Percentiles rank a stretch among this genome's conserved stretches.
These are phyloP conservation scores for Stegodyphus mimosarum DNA, from an alignment of 1,140 invertebrate genomes.

Conservation along the genomic window DNA sequence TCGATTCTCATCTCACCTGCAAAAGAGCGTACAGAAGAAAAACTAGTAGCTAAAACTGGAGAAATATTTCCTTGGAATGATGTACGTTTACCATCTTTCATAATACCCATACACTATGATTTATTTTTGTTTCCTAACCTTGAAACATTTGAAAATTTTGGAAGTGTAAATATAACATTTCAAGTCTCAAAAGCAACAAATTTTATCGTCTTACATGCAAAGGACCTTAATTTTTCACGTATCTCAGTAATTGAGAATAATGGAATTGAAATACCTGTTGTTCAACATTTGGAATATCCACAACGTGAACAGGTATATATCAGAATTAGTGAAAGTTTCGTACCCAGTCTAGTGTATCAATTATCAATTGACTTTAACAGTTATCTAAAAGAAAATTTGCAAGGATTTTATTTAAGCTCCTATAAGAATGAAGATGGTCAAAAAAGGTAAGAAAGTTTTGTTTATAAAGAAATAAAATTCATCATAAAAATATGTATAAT, in stretches of 20 bases:
- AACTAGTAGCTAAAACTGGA: slow-evolving; percentile 72
- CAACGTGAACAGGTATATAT: slow-evolving; percentile 87
- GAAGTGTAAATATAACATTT: slow-evolving; percentile 70
- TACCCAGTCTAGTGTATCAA: slow-evolving; percentile 81
- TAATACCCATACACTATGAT: slow-evolving; percentile 86
- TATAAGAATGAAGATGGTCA: slow-evolving; percentile 81
- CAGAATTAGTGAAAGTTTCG: slow-evolving; percentile 76
- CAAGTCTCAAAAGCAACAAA: slow-evolving; percentile 82
- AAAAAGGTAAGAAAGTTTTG: slow-evolving; percentile 75
- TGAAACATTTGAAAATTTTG: slow-evolving; percentile 87
- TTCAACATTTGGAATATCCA: slow-evolving; percentile 81
- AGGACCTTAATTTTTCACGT: slow-evolving; percentile 88
- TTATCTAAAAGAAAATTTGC: slow-evolving; percentile 80
- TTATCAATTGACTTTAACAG: slow-evolving; percentile 86
- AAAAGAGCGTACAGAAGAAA: neutral
- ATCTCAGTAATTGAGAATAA: slow-evolving; percentile 67
- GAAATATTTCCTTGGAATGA: slow-evolving; percentile 90
- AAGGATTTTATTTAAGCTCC: slow-evolving; percentile 93
- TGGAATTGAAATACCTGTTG: slow-evolving; percentile 70
- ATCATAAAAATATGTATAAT: too few relatives aligned
- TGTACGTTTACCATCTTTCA: slow-evolving; percentile 82
- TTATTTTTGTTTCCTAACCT: slow-evolving; percentile 94
- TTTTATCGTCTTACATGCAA: slow-evolving; percentile 90
- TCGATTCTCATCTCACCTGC: slow-evolving; percentile 11
- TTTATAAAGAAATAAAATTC: too few relatives aligned